Conservation (phyloP, 2,888 invertebrate genomes). For the Campoplex capitator region DNA sequence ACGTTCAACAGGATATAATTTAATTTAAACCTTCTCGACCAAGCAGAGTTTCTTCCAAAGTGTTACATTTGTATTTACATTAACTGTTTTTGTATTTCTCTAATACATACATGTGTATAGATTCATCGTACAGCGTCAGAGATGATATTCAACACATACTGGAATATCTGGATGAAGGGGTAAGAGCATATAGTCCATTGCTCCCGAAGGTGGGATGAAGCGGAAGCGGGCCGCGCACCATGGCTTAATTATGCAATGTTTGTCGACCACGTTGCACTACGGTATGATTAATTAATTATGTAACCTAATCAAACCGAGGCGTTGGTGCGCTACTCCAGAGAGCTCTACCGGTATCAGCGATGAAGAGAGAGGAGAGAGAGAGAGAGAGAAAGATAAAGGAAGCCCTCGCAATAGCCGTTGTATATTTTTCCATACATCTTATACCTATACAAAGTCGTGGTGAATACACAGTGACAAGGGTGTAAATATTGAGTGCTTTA, state of each 20-base stretch:
- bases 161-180: slow-evolving; percentile 18
- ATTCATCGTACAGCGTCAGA: slow-evolving; percentile 4
- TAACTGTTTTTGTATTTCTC: neutral
- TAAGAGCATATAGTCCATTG: slow-evolving; percentile 10
- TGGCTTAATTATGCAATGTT: slow-evolving; percentile 76
- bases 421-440: neutral
- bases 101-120: neutral
- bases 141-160: slow-evolving; percentile 1
- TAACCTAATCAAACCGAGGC: slow-evolving; percentile 73
- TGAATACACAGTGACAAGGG: slow-evolving; percentile 23
- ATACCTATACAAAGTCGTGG: slow-evolving; percentile 16
- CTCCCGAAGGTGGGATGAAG: slow-evolving; percentile 35
- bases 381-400: slow-evolving; percentile 3
- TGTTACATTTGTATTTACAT: neutral
- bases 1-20: neutral
- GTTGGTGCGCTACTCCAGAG: slow-evolving; percentile 63
- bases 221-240: slow-evolving; percentile 52
- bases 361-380: slow-evolving; percentile 18
- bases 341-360: slow-evolving; percentile 33
- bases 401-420: slow-evolving; percentile 17
- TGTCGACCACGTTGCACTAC: slow-evolving; percentile 72
- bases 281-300: slow-evolving; percentile 76
- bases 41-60: neutral
- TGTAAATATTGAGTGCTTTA: slow-evolving; percentile 21
- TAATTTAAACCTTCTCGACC: neutral